These are phyloP conservation scores for Crypturellus tataupa DNA, from an alignment of 2,797 vertebrate genomes.

Conservation along the genomic window DNA sequence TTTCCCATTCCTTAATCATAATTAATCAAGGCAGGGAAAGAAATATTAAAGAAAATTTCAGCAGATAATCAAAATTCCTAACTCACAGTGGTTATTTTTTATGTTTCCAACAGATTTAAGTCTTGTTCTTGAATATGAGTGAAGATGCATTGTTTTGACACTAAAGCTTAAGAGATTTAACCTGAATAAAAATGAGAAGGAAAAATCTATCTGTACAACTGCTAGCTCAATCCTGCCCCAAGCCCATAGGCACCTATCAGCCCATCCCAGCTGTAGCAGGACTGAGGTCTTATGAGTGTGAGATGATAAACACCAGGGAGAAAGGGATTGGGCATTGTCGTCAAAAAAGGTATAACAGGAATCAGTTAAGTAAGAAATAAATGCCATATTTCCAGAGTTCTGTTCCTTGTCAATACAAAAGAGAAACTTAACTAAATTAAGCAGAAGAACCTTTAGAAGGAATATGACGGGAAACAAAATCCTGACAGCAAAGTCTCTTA, in stretches of 20 bases:
- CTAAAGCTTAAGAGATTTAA: background rate
- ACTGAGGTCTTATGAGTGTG: fast-evolving
- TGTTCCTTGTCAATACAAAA: slow-evolving; percentile 48
- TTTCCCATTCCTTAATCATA: slow-evolving; percentile 3
- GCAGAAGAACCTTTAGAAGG: slow-evolving; percentile 44
- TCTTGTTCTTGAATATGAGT: background rate
- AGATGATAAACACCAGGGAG: background rate
- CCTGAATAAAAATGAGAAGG: background rate
- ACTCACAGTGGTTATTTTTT: background rate
- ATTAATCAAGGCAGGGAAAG: background rate
- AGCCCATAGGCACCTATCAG: background rate
- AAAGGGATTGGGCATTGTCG: background rate
- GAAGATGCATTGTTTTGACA: fast-evolving
- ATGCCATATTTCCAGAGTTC: slow-evolving; percentile 3
- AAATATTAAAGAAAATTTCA: background rate
- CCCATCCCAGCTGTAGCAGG: background rate
- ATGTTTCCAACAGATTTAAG: background rate
- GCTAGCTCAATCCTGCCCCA: background rate
- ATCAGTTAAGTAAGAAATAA: slow-evolving; percentile 19
- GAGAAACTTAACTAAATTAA: slow-evolving; percentile 54
- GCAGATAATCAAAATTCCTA: background rate
- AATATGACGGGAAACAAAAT: background rate
- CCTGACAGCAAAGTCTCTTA: slow-evolving; percentile 33
- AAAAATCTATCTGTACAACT: background rate
- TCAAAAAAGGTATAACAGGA: slow-evolving; percentile 4